phyloP scores from a whole-genome alignment of 2,113 vertebrate genomes.

The Toxotes chatareus region DNA sequence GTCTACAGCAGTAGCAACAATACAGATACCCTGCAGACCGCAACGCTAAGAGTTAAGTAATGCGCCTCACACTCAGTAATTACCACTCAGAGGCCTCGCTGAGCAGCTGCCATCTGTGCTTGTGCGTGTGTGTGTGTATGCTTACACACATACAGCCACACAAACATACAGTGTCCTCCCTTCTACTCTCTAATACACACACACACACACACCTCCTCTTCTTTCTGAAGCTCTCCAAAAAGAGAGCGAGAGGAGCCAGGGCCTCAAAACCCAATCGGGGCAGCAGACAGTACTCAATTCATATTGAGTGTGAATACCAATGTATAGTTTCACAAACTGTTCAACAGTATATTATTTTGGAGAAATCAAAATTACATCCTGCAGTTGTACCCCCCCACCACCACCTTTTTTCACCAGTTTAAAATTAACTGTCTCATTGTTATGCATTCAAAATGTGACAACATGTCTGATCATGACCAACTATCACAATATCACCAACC shows the following conservation, averaged over 20 bases:
- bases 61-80: constrained; percentile 82
- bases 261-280: constrained; percentile 49
- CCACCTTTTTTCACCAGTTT: background rate
- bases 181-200: constrained; percentile 49
- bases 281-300: constrained; percentile 45
- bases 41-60: constrained; percentile 83
- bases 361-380: background rate
- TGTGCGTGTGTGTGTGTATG: constrained; percentile 35
- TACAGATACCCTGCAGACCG: constrained; percentile 74
- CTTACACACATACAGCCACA: constrained; percentile 59
- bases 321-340: constrained; percentile 15
- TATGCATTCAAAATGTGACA: background rate
- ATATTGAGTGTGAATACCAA: constrained; percentile 44
- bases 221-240: constrained; percentile 70
- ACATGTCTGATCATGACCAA: background rate
- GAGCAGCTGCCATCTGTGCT: constrained; percentile 84
- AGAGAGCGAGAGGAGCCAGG: constrained; percentile 54
- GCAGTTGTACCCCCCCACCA: no score
- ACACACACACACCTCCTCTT: constrained; percentile 60
- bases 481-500: background rate
- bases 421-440: background rate
- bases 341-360: no score
- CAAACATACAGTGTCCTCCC: constrained; percentile 67
- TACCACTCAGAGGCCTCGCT: constrained; percentile 80
- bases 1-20: constrained; percentile 68